These are phyloP conservation scores for Cheilosia urbana DNA, from an alignment of 2,888 invertebrate genomes.

Conservation along the genomic window DNA sequence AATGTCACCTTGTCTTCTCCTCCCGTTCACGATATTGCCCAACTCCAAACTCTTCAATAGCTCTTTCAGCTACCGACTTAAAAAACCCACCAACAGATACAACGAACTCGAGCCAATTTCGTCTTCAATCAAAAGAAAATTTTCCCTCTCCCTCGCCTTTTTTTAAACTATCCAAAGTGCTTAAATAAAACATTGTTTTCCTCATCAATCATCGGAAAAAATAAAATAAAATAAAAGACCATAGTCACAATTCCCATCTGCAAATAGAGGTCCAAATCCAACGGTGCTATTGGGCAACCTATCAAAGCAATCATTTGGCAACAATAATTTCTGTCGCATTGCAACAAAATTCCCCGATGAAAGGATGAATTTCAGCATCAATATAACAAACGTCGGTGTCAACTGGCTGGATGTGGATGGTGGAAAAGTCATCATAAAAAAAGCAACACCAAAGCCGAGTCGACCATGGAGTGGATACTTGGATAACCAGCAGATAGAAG, in stretches of 20 bases:
- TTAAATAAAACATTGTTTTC: no score
- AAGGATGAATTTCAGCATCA: constrained; percentile 60
- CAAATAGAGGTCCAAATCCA: constrained; percentile 32
- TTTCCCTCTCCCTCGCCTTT: no score
- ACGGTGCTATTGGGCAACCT: constrained; percentile 24
- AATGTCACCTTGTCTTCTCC: no score
- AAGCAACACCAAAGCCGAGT: neutral
- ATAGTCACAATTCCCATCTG: constrained; percentile 31
- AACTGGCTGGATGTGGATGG: constrained; percentile 26
- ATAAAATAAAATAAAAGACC: no score
- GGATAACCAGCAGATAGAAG: neutral
- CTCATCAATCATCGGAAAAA: no score
- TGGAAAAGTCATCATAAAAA: neutral
- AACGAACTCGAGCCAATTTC: no score
- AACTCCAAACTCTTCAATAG: no score
- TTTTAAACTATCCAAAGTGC: no score
- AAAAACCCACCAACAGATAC: no score
- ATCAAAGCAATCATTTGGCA: constrained; percentile 69
- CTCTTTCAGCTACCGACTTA: no score
- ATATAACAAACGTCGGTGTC: constrained; percentile 61
- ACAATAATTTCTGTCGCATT: constrained; percentile 64
- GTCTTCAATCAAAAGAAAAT: no score
- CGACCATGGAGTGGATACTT: neutral
- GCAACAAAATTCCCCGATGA: constrained; percentile 67
- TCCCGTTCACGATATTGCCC: no score